Conservation (phyloP, 2,888 invertebrate species). For the Bombylius discolor region DNA sequence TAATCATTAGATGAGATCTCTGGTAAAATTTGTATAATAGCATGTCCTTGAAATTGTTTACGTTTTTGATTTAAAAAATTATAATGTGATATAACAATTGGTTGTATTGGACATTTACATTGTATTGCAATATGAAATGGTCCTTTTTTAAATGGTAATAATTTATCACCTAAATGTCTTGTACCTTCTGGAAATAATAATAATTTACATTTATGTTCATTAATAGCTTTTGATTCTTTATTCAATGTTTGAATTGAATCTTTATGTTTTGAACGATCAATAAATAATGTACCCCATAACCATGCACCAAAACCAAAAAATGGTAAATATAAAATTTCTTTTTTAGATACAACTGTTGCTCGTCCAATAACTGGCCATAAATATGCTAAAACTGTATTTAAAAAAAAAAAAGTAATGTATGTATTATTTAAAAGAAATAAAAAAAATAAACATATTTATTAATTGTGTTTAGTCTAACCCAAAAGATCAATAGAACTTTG, state of each 20-base stretch:
- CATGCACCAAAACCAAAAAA: slow-evolving; percentile 76
- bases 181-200: slow-evolving; percentile 92
- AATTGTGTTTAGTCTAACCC: slow-evolving; percentile 41
- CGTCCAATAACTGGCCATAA: slow-evolving; percentile 72
- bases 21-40: slow-evolving; percentile 60
- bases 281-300: slow-evolving; percentile 82
- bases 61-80: slow-evolving; percentile 51
- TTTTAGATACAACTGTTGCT: slow-evolving; percentile 73
- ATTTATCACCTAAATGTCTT: slow-evolving; percentile 56
- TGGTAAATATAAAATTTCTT: slow-evolving; percentile 65
- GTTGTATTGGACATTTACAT: slow-evolving; percentile 73
- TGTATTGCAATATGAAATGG: slow-evolving; percentile 87
- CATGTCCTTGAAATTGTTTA: slow-evolving; percentile 55
- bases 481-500: slow-evolving; percentile 77
- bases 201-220: slow-evolving; percentile 55
- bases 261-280: slow-evolving; percentile 59
- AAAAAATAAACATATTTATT: neutral
- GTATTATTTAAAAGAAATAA: neutral
- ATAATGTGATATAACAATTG: slow-evolving; percentile 78
- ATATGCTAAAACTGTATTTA: slow-evolving; percentile 48
- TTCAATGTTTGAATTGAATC: slow-evolving; percentile 62
- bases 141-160: slow-evolving; percentile 90
- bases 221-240: slow-evolving; percentile 54
- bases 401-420: neutral
- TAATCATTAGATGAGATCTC: slow-evolving; percentile 52